Percentiles rank a stretch among this genome's conserved stretches.
phyloP scores from a whole-genome alignment of 2,888 invertebrate genomes.

The Girardia tigrina region DNA sequence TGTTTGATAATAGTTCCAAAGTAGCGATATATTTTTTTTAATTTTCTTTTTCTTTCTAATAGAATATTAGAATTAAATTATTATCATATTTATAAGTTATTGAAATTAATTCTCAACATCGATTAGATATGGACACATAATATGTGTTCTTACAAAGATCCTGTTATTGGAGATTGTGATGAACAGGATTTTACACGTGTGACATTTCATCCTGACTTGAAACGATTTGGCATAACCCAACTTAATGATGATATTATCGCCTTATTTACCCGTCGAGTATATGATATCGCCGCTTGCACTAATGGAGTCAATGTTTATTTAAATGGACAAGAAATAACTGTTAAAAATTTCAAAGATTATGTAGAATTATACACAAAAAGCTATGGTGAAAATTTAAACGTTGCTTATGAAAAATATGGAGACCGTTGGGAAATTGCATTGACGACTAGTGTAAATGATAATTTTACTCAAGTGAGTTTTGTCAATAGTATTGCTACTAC shows the following conservation, averaged over 20 bases:
- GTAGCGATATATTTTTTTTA: no score
- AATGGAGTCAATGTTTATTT: constrained; percentile 73
- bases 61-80: no score
- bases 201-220: constrained; percentile 79
- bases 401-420: constrained; percentile 65
- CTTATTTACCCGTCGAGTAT: constrained; percentile 81
- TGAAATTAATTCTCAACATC: no score
- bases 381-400: constrained; percentile 66
- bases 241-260: constrained; percentile 81
- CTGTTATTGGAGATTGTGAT: constrained; percentile 61
- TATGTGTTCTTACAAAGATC: constrained; percentile 79
- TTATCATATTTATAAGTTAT: no score
- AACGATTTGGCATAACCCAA: constrained; percentile 82
- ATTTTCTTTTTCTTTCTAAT: no score
- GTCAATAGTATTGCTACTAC: constrained; percentile 97
- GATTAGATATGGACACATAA: constrained; percentile 76
- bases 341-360: constrained; percentile 86
- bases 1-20: no score
- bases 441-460: constrained; percentile 50
- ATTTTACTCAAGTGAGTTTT: constrained; percentile 79
- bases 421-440: constrained; percentile 91
- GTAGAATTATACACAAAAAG: constrained; percentile 79
- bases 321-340: constrained; percentile 70
- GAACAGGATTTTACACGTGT: constrained; percentile 55
- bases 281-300: constrained; percentile 80